Evolutionary conservation across 2,888 invertebrate genomes (phyloP).

Genomic region (Nudaria mundana): DNA sequence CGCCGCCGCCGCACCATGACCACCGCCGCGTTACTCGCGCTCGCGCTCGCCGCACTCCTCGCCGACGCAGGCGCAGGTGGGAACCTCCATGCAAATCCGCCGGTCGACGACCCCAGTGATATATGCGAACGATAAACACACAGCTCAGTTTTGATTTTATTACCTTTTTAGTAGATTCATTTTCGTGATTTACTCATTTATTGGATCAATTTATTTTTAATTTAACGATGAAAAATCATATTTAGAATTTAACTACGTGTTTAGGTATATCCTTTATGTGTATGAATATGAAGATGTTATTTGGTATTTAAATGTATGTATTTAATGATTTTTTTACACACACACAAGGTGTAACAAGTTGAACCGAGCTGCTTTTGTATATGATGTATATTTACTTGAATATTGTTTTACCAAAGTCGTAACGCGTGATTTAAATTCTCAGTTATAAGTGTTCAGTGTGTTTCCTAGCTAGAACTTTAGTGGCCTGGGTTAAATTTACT

Average conservation of each 20-base stretch:
- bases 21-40: constrained; percentile 29
- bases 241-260: constrained; percentile 9
- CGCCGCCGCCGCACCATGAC: constrained; percentile 31
- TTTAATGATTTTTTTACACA: constrained; percentile 1
- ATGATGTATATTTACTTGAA: too few relatives aligned
- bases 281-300: background rate
- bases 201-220: constrained; percentile 5
- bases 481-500: too few relatives aligned
- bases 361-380: too few relatives aligned
- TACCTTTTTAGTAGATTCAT: constrained; percentile 19
- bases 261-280: constrained; percentile 13
- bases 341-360: background rate
- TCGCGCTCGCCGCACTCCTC: constrained; percentile 41
- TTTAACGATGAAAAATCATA: constrained; percentile 5
- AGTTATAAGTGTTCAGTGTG: too few relatives aligned
- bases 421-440: too few relatives aligned
- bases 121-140: constrained; percentile 42
- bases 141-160: constrained; percentile 33
- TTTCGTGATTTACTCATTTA: constrained; percentile 5
- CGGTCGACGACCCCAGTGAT: constrained; percentile 70
- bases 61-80: constrained; percentile 47
- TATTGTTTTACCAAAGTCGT: too few relatives aligned
- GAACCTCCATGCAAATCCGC: constrained; percentile 48
- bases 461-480: too few relatives aligned
- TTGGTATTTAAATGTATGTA: background rate